phyloP scores from a whole-genome alignment of 1,140 invertebrate species.

The Bombus turneri region DNA sequence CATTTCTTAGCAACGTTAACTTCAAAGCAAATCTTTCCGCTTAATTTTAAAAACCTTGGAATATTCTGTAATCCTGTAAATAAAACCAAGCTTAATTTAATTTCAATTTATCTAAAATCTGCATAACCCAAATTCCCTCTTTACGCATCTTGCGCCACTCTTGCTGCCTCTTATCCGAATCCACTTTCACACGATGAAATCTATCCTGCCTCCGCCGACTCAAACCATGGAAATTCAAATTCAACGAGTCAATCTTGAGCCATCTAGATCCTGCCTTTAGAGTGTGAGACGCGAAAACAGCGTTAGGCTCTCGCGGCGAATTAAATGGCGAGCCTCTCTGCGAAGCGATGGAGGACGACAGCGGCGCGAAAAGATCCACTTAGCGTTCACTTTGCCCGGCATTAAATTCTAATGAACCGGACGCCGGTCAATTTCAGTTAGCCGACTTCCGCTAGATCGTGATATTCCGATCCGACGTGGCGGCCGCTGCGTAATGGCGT shows the following conservation, averaged over 20 bases:
- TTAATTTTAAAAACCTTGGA: not conserved
- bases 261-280: too few relatives aligned
- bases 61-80: too few relatives aligned
- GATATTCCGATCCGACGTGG: constrained; percentile 38
- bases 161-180: too few relatives aligned
- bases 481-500: constrained; percentile 40
- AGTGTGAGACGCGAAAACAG: not conserved
- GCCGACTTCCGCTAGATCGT: constrained; percentile 43
- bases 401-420: constrained; percentile 69
- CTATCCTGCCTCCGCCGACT: too few relatives aligned
- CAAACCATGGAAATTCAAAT: too few relatives aligned
- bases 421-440: constrained; percentile 59
- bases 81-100: too few relatives aligned
- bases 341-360: not conserved
- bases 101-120: too few relatives aligned
- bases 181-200: too few relatives aligned
- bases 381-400: constrained; percentile 61
- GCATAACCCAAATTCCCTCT: too few relatives aligned
- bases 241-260: too few relatives aligned
- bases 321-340: not conserved
- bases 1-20: not conserved
- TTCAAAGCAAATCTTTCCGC: not conserved
- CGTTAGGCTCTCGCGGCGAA: not conserved
- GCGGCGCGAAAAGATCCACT: constrained; percentile 64
- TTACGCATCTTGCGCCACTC: too few relatives aligned